Conservation (phyloP, 2,797 vertebrate species). For the Platalea minor region DNA sequence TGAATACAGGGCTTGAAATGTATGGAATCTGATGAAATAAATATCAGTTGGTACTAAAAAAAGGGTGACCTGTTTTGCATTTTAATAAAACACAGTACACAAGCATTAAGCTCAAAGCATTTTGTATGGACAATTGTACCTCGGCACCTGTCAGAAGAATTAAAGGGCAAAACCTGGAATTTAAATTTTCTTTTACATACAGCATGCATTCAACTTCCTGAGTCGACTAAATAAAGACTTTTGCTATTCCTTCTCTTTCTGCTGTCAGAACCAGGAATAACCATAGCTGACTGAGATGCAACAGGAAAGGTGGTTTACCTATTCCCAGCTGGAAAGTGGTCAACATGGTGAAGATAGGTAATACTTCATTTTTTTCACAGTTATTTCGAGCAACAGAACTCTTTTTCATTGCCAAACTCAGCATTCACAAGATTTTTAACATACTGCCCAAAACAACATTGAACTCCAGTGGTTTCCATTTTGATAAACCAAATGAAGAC, state of each 20-base stretch:
- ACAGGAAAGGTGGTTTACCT: background rate
- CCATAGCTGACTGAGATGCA: background rate
- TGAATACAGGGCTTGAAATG: constrained; percentile 74
- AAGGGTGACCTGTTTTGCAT: constrained; percentile 6
- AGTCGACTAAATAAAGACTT: background rate
- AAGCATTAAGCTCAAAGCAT: constrained; percentile 66
- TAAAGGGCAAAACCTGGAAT: constrained; percentile 26
- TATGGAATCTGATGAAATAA: constrained; percentile 72
- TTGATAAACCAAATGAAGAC: background rate
- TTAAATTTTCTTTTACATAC: constrained; percentile 15
- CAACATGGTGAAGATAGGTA: background rate
- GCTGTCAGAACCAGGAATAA: background rate
- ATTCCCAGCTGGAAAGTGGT: background rate
- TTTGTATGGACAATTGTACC: constrained; percentile 16
- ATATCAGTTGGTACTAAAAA: constrained; percentile 56
- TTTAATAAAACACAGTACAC: constrained; percentile 74
- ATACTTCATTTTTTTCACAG: background rate
- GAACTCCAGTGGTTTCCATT: background rate
- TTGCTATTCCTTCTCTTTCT: background rate
- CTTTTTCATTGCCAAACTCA: background rate
- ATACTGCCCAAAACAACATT: background rate
- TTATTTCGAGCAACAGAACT: background rate
- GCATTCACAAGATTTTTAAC: background rate
- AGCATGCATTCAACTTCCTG: background rate
- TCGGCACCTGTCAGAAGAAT: background rate